Conservation (phyloP, 2,113 vertebrate species). For the Channa maculata region DNA sequence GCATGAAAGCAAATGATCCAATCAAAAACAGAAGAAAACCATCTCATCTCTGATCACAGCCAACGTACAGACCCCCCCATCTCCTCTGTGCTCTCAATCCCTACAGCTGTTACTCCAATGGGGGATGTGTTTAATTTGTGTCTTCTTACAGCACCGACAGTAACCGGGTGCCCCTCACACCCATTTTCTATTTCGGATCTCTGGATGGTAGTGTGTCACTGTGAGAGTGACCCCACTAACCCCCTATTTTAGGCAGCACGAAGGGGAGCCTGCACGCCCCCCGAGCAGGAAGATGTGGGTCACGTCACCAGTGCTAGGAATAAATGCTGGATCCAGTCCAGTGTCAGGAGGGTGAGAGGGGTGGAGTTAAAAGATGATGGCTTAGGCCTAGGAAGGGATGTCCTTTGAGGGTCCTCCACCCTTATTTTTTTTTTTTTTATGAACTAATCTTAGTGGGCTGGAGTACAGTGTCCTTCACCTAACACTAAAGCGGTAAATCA, state of each 20-base stretch:
- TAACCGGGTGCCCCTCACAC: not conserved
- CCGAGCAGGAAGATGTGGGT: constrained; percentile 68
- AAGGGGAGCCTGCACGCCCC: not conserved
- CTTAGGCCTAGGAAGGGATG: constrained; percentile 75
- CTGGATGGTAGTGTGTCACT: constrained; percentile 22
- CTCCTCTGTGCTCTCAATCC: not conserved
- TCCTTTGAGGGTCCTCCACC: constrained; percentile 88
- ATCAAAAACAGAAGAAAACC: too few species aligned
- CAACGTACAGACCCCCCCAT: not conserved
- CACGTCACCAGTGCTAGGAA: constrained; percentile 81
- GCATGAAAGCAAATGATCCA: too few species aligned
- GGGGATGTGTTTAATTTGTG: constrained; percentile 47
- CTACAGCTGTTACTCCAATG: not conserved
- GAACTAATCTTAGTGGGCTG: constrained; percentile 30
- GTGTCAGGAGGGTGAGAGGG: constrained; percentile 28
- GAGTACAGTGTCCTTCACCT: constrained; percentile 22
- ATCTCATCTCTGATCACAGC: too few species aligned
- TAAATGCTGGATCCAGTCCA: constrained; percentile 67
- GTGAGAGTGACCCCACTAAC: constrained; percentile 35
- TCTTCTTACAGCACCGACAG: constrained; percentile 45
- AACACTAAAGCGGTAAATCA: constrained; percentile 48
- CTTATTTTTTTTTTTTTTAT: too few species aligned
- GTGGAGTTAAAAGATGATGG: not conserved
- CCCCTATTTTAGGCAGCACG: constrained; percentile 69
- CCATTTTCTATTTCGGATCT: constrained; percentile 56